These are phyloP conservation scores for Callipepla squamata DNA, from an alignment of 2,113 vertebrate species.

Conservation along the genomic window DNA sequence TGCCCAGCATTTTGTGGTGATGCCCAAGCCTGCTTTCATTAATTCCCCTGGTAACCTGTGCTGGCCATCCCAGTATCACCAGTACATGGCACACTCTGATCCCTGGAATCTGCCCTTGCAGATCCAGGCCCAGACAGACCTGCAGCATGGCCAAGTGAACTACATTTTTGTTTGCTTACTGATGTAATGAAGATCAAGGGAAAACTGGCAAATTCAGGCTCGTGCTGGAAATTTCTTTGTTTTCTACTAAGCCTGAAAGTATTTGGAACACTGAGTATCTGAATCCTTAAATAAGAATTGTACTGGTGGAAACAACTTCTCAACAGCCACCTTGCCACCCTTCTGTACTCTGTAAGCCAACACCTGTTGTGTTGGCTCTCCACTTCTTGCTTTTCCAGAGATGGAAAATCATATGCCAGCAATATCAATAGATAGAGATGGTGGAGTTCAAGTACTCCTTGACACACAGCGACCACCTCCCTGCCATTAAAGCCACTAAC, in stretches of 20 bases:
- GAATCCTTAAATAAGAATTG: background rate
- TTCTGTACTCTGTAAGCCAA: background rate
- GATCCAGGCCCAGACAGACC: background rate
- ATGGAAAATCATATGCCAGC: background rate
- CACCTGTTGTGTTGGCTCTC: background rate
- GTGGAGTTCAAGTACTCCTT: background rate
- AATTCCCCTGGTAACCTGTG: accelerated
- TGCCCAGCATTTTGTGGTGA: accelerated
- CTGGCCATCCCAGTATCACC: background rate
- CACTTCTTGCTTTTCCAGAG: background rate
- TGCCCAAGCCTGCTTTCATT: background rate
- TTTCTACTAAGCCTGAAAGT: background rate
- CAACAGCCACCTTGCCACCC: background rate
- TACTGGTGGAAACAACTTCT: background rate
- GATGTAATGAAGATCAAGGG: constrained; percentile 1
- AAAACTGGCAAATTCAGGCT: background rate
- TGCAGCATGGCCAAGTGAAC: background rate
- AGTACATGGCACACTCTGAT: background rate
- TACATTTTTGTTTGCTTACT: background rate
- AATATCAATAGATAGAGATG: background rate
- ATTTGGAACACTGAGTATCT: background rate
- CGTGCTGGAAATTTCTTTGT: background rate
- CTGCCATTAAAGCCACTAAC: background rate
- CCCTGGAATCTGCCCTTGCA: background rate
- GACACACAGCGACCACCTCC: background rate